Evolutionary conservation across 1,140 invertebrate species (phyloP), one percentile per base, ranked within the genome.

Genomic region (Manduca sexta): DNA sequence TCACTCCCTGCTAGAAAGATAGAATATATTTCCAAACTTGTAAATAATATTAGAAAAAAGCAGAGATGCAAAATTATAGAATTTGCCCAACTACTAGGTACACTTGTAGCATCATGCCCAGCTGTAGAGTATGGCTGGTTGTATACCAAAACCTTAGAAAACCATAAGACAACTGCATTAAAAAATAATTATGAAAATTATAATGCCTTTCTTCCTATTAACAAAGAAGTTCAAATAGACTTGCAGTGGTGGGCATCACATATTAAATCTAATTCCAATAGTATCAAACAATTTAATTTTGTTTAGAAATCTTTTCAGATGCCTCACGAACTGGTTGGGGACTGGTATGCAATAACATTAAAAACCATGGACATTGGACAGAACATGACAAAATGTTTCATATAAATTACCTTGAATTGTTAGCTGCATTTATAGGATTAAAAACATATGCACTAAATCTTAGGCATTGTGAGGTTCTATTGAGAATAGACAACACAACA

Each of bases 111-210:
- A 12, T 30, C 44, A 29, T 56, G 48, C 13, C 48, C 47, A 8
- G 53, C 53, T 14, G 15, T 50, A 3, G 15, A 38, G 13, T 51
- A 56, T 30, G 48, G 43, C 3, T 47, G 43, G 45, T 3, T 51
- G n/a, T 47, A 56, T 14, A 56, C 53, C n/a, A 56, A 56, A 42
- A 4, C 16, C 2, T 50, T 56, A 3, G 53, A 56, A 44, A 11
- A 38, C 15, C 8, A 21, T 6, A 49, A 49, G 34, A 49, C 35
- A 26, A 33, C 49, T 6, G 42, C 29, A 17, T 46, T 49, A n/a
- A 49, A 15, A 18, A 5, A 34, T 16, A 37, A 44, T 40, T 17
- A 56, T 46, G 29, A 56, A 41, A n/a, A n/a, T n/a, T 52, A 52
- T 39, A 44, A 57, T 3, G 40, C 17, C 5, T 35, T 11, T 35